Evolutionary conservation across 1,140 invertebrate species (phyloP).

Genomic region (Eueides isabella): DNA sequence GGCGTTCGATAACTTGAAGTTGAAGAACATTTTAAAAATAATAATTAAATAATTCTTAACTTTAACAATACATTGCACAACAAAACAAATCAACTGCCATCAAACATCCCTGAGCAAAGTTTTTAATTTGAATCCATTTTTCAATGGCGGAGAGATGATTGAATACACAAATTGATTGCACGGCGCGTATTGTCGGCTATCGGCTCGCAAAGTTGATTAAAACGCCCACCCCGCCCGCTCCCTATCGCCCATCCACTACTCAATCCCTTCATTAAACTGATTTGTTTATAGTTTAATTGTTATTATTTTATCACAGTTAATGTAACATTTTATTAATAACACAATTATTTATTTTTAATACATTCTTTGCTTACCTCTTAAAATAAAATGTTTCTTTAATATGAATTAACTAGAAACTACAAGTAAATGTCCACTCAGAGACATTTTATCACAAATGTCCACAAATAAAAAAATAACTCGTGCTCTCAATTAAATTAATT

Average conservation of each 20-base stretch:
- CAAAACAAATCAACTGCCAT: constrained; percentile 17
- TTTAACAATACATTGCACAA: constrained; percentile 12
- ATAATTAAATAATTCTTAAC: background rate
- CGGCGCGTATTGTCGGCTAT: constrained; percentile 64
- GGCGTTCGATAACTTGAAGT: background rate
- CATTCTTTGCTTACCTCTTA: background rate
- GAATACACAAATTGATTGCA: constrained; percentile 74
- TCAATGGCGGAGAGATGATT: constrained; percentile 59
- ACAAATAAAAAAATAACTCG: no score
- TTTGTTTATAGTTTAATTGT: constrained; percentile 43
- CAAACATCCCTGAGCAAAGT: constrained; percentile 37
- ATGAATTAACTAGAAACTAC: no score
- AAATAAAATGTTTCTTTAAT: background rate
- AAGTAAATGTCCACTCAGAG: no score
- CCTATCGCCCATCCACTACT: constrained; percentile 26
- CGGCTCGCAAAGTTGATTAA: constrained; percentile 68
- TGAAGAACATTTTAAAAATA: background rate
- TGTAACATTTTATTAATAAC: background rate
- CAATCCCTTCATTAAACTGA: constrained; percentile 41
- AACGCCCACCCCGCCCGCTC: constrained; percentile 33
- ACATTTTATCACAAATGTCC: no score
- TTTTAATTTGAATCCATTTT: constrained; percentile 54
- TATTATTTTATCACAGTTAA: constrained; percentile 5
- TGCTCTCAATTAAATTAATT: no score
- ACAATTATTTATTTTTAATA: background rate